Evolutionary conservation across 2,113 vertebrate genomes (phyloP).

Genomic region (Cololabis saira): DNA sequence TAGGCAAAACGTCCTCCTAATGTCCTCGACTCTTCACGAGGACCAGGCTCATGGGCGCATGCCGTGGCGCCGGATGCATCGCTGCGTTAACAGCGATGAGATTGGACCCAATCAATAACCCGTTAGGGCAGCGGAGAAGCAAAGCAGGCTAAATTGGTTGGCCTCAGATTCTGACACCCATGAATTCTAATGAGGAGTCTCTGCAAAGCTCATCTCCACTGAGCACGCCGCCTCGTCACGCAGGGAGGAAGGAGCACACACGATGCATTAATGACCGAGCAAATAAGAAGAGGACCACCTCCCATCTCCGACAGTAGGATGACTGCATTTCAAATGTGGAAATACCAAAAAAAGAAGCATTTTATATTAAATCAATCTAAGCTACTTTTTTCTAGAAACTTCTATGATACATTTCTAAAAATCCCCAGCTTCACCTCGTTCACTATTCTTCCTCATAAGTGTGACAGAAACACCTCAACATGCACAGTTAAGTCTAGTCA

Average conservation of each 20-base stretch:
- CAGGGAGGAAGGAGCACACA: constrained; percentile 5
- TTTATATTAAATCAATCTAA: no score
- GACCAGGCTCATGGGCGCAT: constrained; percentile 21
- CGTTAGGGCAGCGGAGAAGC: constrained; percentile 68
- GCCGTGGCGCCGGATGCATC: constrained; percentile 24
- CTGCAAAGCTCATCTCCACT: constrained; percentile 30
- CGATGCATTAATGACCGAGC: constrained; percentile 39
- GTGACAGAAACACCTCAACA: no score
- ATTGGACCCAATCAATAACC: constrained; percentile 73
- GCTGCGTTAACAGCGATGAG: constrained; percentile 53
- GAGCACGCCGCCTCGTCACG: constrained; percentile 35
- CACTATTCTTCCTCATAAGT: no score
- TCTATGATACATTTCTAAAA: no score
- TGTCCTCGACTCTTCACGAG: constrained; percentile 39
- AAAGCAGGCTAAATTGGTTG: constrained; percentile 56
- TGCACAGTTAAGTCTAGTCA: no score
- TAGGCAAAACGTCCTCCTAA: constrained; percentile 24
- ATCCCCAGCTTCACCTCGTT: no score
- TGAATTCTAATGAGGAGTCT: constrained; percentile 76
- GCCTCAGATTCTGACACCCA: constrained; percentile 48
- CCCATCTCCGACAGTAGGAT: not conserved
- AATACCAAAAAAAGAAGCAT: no score
- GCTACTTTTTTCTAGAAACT: no score
- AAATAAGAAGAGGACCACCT: constrained; percentile 23
- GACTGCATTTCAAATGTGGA: constrained; percentile 14